Evolutionary conservation across 2,888 invertebrate genomes (phyloP).

Genomic region (Morpho achilles): DNA sequence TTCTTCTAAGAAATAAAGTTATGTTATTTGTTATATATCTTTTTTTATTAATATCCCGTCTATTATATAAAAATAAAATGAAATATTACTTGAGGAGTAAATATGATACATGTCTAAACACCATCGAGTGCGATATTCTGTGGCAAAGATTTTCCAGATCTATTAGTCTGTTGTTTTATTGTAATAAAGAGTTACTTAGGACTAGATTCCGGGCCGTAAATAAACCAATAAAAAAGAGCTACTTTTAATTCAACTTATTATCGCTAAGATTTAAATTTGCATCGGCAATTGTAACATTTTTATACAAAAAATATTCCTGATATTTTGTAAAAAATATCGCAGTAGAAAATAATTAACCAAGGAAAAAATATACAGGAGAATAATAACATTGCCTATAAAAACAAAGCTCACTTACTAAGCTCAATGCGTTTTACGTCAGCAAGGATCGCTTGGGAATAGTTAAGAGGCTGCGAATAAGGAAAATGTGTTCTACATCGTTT

Average conservation of each 20-base stretch:
- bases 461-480: constrained; percentile 12
- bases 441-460: constrained; percentile 33
- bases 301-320: not conserved
- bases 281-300: too few relatives aligned
- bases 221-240: too few relatives aligned
- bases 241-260: too few relatives aligned
- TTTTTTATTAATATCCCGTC: constrained; percentile 20
- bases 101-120: not conserved
- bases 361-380: not conserved
- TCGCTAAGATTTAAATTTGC: too few relatives aligned
- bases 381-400: constrained; percentile 15
- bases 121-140: too few relatives aligned
- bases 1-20: constrained; percentile 53
- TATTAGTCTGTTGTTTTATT: too few relatives aligned
- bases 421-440: constrained; percentile 43
- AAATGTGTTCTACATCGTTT: constrained; percentile 36
- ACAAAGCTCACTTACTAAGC: constrained; percentile 44
- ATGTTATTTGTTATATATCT: constrained; percentile 57
- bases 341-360: too few relatives aligned
- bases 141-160: too few relatives aligned
- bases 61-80: too few relatives aligned
- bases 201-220: too few relatives aligned
- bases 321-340: too few relatives aligned
- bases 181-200: not conserved
- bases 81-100: too few relatives aligned